A percentile compares a stretch with the other conserved stretches of the same genome.
These are phyloP conservation scores for Lanius collurio DNA, from an alignment of 2,113 vertebrate genomes.

Conservation along the genomic window DNA sequence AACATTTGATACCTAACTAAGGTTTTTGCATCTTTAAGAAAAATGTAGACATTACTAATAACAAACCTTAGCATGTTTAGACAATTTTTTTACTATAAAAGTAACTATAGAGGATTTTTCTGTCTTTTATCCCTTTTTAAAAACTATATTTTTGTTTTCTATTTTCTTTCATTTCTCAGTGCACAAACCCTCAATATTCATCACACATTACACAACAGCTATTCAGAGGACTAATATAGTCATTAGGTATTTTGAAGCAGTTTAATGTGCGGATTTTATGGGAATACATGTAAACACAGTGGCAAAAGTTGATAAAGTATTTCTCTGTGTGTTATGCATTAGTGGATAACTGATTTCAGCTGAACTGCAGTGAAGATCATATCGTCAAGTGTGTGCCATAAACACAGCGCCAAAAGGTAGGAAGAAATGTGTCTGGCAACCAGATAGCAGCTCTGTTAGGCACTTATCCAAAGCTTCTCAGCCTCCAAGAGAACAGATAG, in stretches of 20 bases:
- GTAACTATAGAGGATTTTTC: rapidly evolving
- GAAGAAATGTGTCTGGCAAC: background rate
- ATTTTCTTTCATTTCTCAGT: background rate
- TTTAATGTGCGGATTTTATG: background rate
- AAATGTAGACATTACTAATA: background rate
- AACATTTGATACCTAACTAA: background rate
- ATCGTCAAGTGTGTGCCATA: background rate
- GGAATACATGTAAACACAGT: background rate
- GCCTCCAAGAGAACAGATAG: background rate
- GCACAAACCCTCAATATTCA: background rate
- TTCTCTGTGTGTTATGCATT: background rate
- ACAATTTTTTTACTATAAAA: background rate
- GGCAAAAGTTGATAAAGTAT: background rate
- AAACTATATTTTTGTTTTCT: background rate
- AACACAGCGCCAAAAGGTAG: background rate
- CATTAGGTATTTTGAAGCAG: background rate
- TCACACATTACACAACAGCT: background rate
- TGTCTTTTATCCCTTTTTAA: background rate
- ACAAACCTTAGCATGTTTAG: background rate
- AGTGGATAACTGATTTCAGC: background rate
- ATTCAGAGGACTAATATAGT: background rate
- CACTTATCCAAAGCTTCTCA: background rate
- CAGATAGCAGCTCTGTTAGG: background rate
- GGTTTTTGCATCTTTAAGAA: background rate
- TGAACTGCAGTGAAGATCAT: background rate